Evolutionary conservation across 1,140 invertebrate genomes (phyloP), one percentile per base, ranked within the genome.

Genomic region (fruit fly (Drosophila melanogaster)): DNA sequence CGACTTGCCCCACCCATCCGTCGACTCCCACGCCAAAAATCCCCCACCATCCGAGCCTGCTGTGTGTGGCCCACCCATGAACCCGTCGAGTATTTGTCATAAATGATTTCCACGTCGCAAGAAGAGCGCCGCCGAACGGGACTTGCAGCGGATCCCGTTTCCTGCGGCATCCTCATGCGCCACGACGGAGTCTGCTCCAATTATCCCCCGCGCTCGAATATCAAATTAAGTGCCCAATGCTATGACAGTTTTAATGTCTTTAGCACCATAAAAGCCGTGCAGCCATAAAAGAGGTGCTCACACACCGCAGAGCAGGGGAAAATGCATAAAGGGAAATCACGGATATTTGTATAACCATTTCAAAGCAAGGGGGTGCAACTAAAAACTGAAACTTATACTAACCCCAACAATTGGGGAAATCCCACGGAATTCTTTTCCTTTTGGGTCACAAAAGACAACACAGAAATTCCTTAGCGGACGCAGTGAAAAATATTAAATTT

Each of bases 241-340:
- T 80, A 70, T 89, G 84, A 87, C 84, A 87, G 79, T 87, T 87
- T 87, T 87, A 89, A 87, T 87, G 84, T 87, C 64, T 87, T 89
- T 84, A 79, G 56, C 83, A 72, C 79, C 76, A 87, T 86, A 87
- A 87, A 83, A 79, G 73, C 79, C 55, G 74, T 51, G 49, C 53
- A 44, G 57, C 44, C 81, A 50, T 77, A 57, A 64, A 86, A 71
- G 77, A 66, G 40, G 53, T 57, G 61, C 46, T 44, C 55, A 54
- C 57, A 69, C 15, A 47, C 50, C 44, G 24, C 44, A 33, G 35
- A 58, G 35, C 46, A 49, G 4, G 26, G 58, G 40, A 72, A 56
- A 60, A 64, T 56, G 12, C 38, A 24, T 22, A 51, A 50, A 50
- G 22, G 26, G 14, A 53, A 5, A 44, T 57, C 37, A 57, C 26